Evolutionary conservation across 2,888 invertebrate species (phyloP), one percentile per base, ranked within the genome.

Genomic region (Idaea biselata): DNA sequence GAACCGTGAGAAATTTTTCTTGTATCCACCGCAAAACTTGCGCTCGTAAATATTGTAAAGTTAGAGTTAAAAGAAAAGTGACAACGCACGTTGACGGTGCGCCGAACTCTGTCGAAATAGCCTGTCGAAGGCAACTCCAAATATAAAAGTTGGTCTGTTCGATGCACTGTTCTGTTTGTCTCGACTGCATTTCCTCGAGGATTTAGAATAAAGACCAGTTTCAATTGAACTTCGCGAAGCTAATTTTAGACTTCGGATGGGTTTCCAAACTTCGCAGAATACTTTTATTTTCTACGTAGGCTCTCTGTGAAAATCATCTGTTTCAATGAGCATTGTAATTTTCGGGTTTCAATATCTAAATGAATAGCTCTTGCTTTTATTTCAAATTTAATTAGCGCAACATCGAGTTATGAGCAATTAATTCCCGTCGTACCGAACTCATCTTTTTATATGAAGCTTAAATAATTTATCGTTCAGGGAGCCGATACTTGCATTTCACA

Each of bases 41-140:
- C 66, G 79, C 82, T 88, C 91, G 89, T 91, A 91, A 91, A 92
- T 92, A 92, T 91, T 91, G 91, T 91, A 91, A 90, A 91, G 89
- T 87, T 83, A 88, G 82, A 88, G 85, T 78, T 76, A 71, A 80
- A 82, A 84, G 81, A 87, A 86, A 89, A 89, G 86, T 90, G 92
- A 89, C 91, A 86, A 79, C 81, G 78, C 82, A 81, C 84, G 88
- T 87, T 91, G 88, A 89, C 88, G 87, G 81, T 75, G 65, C 76
- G 69, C 58, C 77, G 74, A 82, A 83, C 82, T 84, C 81, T 80
- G 82, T 82, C 82, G 82, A 87, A 89, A 90, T 89, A 88, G 89
- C 86, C 85, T 82, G 86, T 86, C 87, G 80, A 81, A 85, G 82
- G 80, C 77, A 88, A 89, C 86, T 88, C 86, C 80, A 84, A 88